phyloP scores from a whole-genome alignment of 2,888 invertebrate genomes.

The Morpho achilles region DNA sequence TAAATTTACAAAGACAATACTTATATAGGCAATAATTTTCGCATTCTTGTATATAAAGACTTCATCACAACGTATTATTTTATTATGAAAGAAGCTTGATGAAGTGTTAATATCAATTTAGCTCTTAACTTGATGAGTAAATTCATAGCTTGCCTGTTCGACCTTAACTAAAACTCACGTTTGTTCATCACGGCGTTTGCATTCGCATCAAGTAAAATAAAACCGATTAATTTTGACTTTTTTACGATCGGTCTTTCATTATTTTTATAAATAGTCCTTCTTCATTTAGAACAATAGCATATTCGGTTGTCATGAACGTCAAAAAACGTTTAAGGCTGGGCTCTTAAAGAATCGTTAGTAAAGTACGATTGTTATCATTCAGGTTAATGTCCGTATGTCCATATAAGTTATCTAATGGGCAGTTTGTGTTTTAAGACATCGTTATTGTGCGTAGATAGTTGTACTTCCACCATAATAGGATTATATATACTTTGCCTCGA shows the following conservation, averaged over 20 bases:
- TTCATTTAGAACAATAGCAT: conserved; percentile 15
- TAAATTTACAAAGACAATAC: too few species aligned
- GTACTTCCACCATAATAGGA: conserved; percentile 15
- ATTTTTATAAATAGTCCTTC: conserved; percentile 6
- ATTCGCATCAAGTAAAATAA: too few species aligned
- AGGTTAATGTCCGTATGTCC: conserved; percentile 33
- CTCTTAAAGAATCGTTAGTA: conserved; percentile 19
- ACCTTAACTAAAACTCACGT: too few species aligned
- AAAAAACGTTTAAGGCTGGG: conserved; percentile 19
- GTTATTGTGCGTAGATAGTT: conserved; percentile 21
- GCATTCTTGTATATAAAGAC: too few species aligned
- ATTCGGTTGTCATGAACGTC: conserved; percentile 16
- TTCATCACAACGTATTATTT: too few species aligned
- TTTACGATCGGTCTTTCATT: conserved; percentile 8
- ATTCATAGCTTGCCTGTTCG: too few species aligned
- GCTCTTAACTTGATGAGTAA: too few species aligned
- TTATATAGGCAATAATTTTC: neutral
- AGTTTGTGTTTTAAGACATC: conserved; percentile 29
- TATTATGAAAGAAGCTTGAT: too few species aligned
- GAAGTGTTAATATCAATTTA: too few species aligned
- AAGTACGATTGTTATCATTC: conserved; percentile 33
- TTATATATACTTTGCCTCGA: conserved; percentile 24
- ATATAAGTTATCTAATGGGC: conserved; percentile 32
- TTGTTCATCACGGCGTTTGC: too few species aligned
- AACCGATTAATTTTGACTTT: neutral